Conservation (phyloP, 2,113 vertebrate genomes). For the Myanophis thanlyinensis region DNA sequence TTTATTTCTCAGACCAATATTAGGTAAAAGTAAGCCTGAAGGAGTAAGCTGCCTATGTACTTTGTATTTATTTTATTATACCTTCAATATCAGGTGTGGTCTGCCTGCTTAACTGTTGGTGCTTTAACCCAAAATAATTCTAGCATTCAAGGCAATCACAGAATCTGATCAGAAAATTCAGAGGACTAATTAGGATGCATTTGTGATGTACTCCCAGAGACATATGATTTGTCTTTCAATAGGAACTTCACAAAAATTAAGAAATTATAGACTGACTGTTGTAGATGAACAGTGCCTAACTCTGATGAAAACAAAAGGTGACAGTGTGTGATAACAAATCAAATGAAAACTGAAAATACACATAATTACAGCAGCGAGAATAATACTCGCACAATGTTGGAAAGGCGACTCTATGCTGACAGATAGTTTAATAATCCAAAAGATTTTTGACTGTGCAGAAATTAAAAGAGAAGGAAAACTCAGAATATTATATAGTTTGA, state of each 20-base stretch:
- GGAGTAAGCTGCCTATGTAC: not conserved
- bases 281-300: not conserved
- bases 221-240: not conserved
- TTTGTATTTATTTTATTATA: not conserved
- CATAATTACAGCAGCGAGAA: too few relatives aligned
- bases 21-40: not conserved
- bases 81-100: not conserved
- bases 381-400: too few relatives aligned
- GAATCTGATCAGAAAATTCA: not conserved
- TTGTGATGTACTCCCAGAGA: not conserved
- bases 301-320: not conserved
- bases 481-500: too few relatives aligned
- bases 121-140: not conserved
- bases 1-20: not conserved
- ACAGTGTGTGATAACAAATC: not conserved
- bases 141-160: not conserved
- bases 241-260: not conserved
- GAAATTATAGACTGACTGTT: not conserved
- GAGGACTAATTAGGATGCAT: not conserved
- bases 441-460: too few relatives aligned
- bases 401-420: too few relatives aligned
- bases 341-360: not conserved
- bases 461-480: too few relatives aligned
- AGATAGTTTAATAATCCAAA: too few relatives aligned
- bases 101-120: not conserved